Evolutionary conservation across 2,797 vertebrate genomes (phyloP), one percentile per base, ranked within the genome.

Genomic region (Onychomys arenicola): DNA sequence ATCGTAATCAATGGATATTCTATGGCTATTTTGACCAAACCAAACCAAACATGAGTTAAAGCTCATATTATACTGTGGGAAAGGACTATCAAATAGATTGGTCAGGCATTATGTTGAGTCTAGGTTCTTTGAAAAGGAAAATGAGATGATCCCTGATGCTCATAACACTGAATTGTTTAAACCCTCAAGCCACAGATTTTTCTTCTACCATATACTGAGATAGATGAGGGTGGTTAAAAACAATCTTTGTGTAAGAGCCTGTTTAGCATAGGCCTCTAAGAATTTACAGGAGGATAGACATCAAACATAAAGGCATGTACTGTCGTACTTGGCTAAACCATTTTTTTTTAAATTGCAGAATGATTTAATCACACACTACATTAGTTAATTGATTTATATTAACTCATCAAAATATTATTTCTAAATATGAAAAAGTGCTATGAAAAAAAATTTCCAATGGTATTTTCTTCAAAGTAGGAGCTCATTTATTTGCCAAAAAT

Each of bases 401-500:
- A 76, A 82, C 0, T 67, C 67, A 77, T 94, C 49, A 73, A 94
- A 95, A 96, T 95, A 94, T 61, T 94, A 37, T 83, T 87, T 96
- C 90, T 75, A 91, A 94, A 92, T 80, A 76, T 75, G 75, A 75
- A 92, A 90, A 69, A 25, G 57, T 76, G 34, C 29, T 80, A 43
- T 84, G 61, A 67, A 80, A 81, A 81, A 90, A 91, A 80, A 76
- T 29, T 23, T 94, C 32, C 59, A 83, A 21, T 76, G 75, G 17
- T 93, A 69, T 89, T 94, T 95, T 85, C 52, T 96, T 94, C 78
- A 96, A 95, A 94, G 63, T n/a, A 43, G 67, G 27, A 84, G 86
- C 37, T 95, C 55, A 52, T 63, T 34, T 96, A 89, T 94, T 96
- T 97, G 90, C 81, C 90, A 97, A 96, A 96, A 97, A 97, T 90